Conservation (phyloP, 2,797 vertebrate genomes). For the Acanthurus lineatus region DNA sequence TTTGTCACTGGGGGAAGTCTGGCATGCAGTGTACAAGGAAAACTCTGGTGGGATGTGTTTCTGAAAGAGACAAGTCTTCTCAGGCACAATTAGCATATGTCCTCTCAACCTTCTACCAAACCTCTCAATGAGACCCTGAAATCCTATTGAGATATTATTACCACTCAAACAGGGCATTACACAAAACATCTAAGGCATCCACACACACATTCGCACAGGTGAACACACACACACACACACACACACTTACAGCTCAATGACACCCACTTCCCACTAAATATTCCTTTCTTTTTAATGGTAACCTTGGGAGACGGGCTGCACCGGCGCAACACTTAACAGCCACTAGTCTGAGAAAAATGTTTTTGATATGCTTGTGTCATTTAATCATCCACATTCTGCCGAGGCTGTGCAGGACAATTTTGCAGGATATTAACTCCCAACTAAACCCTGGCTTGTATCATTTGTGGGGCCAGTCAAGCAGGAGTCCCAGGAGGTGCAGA, state of each 20-base stretch:
- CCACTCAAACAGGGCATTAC: constrained; percentile 75
- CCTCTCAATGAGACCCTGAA: constrained; percentile 76
- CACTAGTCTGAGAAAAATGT: constrained; percentile 88
- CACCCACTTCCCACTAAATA: constrained; percentile 81
- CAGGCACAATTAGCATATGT: constrained; percentile 80
- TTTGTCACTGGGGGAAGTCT: constrained; percentile 73
- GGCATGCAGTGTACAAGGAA: constrained; percentile 69
- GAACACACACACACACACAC: constrained; percentile 32
- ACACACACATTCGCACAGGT: constrained; percentile 44
- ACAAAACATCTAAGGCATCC: constrained; percentile 69
- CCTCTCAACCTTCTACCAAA: constrained; percentile 78
- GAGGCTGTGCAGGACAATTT: constrained; percentile 88
- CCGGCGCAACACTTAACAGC: constrained; percentile 85
- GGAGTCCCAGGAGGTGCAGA: constrained; percentile 84
- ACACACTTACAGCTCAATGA: constrained; percentile 73
- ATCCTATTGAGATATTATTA: constrained; percentile 80
- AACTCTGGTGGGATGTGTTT: constrained; percentile 75
- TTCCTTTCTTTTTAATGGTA: constrained; percentile 86
- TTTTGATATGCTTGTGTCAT: constrained; percentile 90
- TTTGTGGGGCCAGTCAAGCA: constrained; percentile 90
- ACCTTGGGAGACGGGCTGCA: constrained; percentile 85
- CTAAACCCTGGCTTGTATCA: constrained; percentile 90
- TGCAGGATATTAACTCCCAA: constrained; percentile 91
- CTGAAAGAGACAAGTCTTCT: constrained; percentile 67
- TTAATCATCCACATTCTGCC: constrained; percentile 89